Evolutionary conservation across 2,888 invertebrate genomes (phyloP).

Genomic region (Argynnis bischoffii): DNA sequence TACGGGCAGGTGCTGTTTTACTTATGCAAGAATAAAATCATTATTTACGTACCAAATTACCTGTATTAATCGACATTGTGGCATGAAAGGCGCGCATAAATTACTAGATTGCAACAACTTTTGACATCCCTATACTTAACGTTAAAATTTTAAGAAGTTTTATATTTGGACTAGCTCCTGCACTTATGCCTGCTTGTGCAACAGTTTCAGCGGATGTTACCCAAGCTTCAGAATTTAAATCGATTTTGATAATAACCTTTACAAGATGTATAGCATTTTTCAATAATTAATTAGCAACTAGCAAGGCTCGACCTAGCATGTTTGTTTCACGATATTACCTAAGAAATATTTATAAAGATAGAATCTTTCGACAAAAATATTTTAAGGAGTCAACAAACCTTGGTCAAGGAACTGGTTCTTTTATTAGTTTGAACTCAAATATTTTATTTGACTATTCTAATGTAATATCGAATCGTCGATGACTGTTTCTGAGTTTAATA

Average conservation of each 20-base stretch:
- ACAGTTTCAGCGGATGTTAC: background rate
- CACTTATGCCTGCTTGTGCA: background rate
- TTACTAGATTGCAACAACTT: slow-evolving; percentile 31
- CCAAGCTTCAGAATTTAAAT: background rate
- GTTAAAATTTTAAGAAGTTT: slow-evolving; percentile 1
- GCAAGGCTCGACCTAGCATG: slow-evolving; percentile 8
- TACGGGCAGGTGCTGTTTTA: slow-evolving; percentile 65
- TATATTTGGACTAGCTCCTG: background rate
- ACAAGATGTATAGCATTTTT: background rate
- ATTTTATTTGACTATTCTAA: slow-evolving; percentile 63
- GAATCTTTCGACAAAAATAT: slow-evolving; percentile 59
- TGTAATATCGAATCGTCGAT: slow-evolving; percentile 41
- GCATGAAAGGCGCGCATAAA: slow-evolving; percentile 42
- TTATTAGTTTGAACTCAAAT: slow-evolving; percentile 74
- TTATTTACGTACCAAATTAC: slow-evolving; percentile 77
- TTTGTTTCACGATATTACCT: slow-evolving; percentile 26
- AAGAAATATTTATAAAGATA: slow-evolving; percentile 49
- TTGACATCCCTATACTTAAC: slow-evolving; percentile 3
- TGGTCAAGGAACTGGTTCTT: slow-evolving; percentile 66
- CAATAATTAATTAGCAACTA: background rate
- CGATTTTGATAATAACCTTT: background rate
- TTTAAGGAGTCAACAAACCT: slow-evolving; percentile 77
- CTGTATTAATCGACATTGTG: slow-evolving; percentile 53
- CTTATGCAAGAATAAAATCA: slow-evolving; percentile 75
- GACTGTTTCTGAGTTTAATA: slow-evolving; percentile 40